Base-by-base conservation (phyloP, 92 coral and sea anemone species). In the Porites divaricata region DNA sequence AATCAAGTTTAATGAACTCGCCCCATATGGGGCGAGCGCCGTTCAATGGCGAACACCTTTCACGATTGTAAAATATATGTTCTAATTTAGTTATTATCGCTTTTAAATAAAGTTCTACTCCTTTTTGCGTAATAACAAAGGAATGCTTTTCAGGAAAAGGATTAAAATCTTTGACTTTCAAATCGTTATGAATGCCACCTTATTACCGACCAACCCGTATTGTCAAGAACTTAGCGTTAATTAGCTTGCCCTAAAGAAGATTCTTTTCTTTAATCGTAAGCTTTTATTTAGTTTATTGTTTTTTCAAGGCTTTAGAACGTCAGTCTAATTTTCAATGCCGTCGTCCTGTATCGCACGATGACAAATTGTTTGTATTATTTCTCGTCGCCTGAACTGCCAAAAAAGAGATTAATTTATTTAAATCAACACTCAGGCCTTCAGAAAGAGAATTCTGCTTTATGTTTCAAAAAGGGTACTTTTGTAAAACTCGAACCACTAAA, bases 271-370 rank as follows among this genome's bases (percentile, higher is more conserved):
- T 67, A 67, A 79, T 66, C 84, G 50, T 78, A 24, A 16, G 75
- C 65, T 67, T 79, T 79, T 79, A 75, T 79, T 53, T 64, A 67
- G 53, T 67, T 79, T 19, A 77, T 79, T 79, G 19, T 66, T 59
- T 6, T 23, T 79, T 15, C 75, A 1, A 56, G 84, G 63, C 13
- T 66, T 79, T 10, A 25, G 68, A 61, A 25, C 68, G 68, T 68
- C 76, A 54, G 9, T 28, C 19, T 41, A 54, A 80, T 35, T 80
- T 80, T 56, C 14, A 67, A 80, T 56, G 17, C 67, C 70, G 85
- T 56, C 67, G 45, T 35, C 45, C 45, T 26, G 19, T 35, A 21
- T 66, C 56, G 20, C 5, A 19, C 10, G 54, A 56, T 80, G 85
- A 68, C 74, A 57, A 69, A 69, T 80, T n/a, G 64, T 12, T 6